phyloP scores from a whole-genome alignment of 2,797 vertebrate species.

The Mallotus villosus region DNA sequence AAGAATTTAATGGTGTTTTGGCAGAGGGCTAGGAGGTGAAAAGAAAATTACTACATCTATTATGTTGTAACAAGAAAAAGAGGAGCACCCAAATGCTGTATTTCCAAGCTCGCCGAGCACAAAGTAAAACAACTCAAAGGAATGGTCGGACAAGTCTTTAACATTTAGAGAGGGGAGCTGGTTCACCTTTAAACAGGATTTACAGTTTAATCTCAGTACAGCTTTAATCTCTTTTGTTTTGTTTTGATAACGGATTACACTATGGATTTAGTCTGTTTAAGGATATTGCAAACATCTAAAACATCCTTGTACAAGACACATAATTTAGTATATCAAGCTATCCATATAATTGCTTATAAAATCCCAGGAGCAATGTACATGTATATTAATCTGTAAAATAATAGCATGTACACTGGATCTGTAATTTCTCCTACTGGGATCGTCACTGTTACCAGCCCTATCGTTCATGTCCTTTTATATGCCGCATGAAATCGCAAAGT shows the following conservation, averaged over 20 bases:
- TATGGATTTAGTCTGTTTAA: neutral
- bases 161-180: neutral
- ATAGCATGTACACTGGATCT: neutral
- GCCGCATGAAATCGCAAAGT: constrained; percentile 52
- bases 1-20: constrained; percentile 65
- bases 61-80: constrained; percentile 64
- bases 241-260: neutral
- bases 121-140: constrained; percentile 29
- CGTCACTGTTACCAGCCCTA: constrained; percentile 14
- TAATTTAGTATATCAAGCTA: neutral
- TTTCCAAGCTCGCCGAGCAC: constrained; percentile 19
- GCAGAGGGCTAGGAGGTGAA: constrained; percentile 58
- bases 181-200: neutral
- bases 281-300: neutral
- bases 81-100: constrained; percentile 35
- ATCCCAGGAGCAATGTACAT: too few relatives aligned
- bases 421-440: constrained; percentile 1
- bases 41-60: constrained; percentile 68
- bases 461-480: constrained; percentile 37
- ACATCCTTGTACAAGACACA: neutral
- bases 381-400: too few relatives aligned
- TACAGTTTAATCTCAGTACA: neutral
- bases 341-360: neutral
- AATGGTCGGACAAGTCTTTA: constrained; percentile 28
- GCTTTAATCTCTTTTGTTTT: neutral